A percentile compares a stretch with the other conserved stretches of the same genome.
phyloP scores from a whole-genome alignment of 92 coral and sea anemone species.

The Pocillopora grandis region DNA sequence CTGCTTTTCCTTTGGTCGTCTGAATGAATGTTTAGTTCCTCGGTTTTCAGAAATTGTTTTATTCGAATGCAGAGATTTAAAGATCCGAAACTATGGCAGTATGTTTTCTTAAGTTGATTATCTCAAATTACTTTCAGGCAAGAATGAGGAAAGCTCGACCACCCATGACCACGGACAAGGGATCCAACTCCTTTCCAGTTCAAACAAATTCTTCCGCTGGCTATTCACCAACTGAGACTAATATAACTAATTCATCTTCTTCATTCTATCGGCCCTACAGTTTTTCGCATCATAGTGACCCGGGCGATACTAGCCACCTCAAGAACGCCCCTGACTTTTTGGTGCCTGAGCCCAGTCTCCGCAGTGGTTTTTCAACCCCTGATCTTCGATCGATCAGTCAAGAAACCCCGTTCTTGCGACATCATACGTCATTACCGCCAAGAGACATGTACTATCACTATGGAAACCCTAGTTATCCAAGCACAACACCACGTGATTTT shows the following conservation, averaged over 20 bases:
- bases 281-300: constrained; percentile 30
- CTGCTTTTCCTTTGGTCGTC: too few relatives aligned
- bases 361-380: constrained; percentile 55
- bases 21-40: too few relatives aligned
- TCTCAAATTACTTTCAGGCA: neutral
- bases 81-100: too few relatives aligned
- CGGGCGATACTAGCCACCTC: neutral
- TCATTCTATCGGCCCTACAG: constrained; percentile 10
- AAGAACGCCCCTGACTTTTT: constrained; percentile 6
- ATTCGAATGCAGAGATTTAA: too few relatives aligned
- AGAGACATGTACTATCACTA: neutral
- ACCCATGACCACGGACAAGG: neutral
- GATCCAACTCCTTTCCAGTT: neutral
- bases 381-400: constrained; percentile 42
- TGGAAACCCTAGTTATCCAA: neutral
- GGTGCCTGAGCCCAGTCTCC: constrained; percentile 24
- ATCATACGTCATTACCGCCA: constrained; percentile 18
- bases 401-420: constrained; percentile 8
- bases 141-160: constrained; percentile 11
- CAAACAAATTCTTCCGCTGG: neutral
- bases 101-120: too few relatives aligned
- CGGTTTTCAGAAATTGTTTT: too few relatives aligned
- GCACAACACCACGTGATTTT: neutral
- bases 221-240: neutral
- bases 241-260: neutral